phyloP scores from a whole-genome alignment of 2,113 vertebrate genomes.

The Peromyscus maniculatus region DNA sequence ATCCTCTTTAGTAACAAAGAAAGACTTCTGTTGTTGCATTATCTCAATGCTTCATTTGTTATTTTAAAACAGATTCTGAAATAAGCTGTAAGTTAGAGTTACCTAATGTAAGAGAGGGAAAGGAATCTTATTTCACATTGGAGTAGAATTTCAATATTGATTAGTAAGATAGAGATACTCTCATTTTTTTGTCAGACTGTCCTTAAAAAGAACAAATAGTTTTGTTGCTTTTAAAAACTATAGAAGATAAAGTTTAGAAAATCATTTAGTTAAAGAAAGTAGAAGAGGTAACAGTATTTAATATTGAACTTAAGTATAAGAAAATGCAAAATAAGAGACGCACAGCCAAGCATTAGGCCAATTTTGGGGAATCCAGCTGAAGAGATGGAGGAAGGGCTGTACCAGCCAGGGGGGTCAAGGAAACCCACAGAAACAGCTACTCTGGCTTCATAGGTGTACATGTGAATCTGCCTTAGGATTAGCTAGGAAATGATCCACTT shows the following conservation, averaged over 20 bases:
- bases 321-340: background rate
- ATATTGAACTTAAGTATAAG: background rate
- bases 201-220: background rate
- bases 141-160: background rate
- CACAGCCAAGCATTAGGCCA: background rate
- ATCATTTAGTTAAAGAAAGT: background rate
- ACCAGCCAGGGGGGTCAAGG: background rate
- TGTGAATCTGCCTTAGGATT: no score
- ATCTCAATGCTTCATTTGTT: background rate
- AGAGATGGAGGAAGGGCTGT: background rate
- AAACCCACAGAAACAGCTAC: background rate
- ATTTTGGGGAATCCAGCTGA: background rate
- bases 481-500: background rate
- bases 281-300: background rate
- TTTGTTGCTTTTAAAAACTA: background rate
- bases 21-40: background rate
- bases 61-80: background rate
- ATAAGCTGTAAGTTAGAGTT: background rate
- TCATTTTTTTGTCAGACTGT: background rate
- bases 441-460: background rate
- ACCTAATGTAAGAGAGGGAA: background rate
- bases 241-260: conserved; percentile 20
- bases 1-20: background rate
- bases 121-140: background rate
- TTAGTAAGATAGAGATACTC: background rate